A percentile compares a stretch with the other conserved stretches of the same genome.
phyloP scores from a whole-genome alignment of 2,888 invertebrate species.

The Emesis furor region DNA sequence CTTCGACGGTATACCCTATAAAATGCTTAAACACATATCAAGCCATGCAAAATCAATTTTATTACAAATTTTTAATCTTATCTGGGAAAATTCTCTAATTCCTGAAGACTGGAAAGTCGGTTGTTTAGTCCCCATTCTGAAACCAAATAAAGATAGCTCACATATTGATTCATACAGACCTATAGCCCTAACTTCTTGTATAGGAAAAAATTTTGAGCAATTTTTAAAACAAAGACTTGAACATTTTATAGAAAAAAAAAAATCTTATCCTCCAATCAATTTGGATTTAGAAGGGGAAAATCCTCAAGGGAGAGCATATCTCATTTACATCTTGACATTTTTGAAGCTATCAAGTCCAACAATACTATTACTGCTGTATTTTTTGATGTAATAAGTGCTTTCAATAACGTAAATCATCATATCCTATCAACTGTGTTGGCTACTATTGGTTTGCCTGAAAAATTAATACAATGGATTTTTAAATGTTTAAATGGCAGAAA shows the following conservation, averaged over 20 bases:
- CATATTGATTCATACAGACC: constrained; percentile 52
- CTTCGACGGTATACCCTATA: constrained; percentile 54
- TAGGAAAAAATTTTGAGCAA: constrained; percentile 63
- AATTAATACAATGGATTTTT: constrained; percentile 30
- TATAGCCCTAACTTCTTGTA: constrained; percentile 59
- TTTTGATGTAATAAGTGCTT: constrained; percentile 62
- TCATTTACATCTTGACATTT: constrained; percentile 38
- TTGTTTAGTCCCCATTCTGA: constrained; percentile 61
- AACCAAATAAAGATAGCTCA: constrained; percentile 46
- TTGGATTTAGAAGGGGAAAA: constrained; percentile 50
- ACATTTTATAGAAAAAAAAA: constrained; percentile 53
- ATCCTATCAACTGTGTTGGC: constrained; percentile 10
- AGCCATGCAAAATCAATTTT: constrained; percentile 33
- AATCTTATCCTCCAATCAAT: constrained; percentile 45
- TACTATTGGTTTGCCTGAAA: constrained; percentile 37
- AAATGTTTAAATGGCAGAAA: constrained; percentile 37
- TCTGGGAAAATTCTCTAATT: constrained; percentile 46
- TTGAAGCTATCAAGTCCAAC: constrained; percentile 15
- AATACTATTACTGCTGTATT: constrained; percentile 18
- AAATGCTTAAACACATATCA: constrained; percentile 50
- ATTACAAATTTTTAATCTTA: constrained; percentile 50
- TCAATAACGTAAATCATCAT: constrained; percentile 56
- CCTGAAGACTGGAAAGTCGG: constrained; percentile 60
- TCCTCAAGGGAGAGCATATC: constrained; percentile 54
- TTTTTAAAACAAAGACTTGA: constrained; percentile 58